These are phyloP conservation scores for Galerucella calmariensis DNA, from an alignment of 2,888 invertebrate genomes.

Conservation along the genomic window DNA sequence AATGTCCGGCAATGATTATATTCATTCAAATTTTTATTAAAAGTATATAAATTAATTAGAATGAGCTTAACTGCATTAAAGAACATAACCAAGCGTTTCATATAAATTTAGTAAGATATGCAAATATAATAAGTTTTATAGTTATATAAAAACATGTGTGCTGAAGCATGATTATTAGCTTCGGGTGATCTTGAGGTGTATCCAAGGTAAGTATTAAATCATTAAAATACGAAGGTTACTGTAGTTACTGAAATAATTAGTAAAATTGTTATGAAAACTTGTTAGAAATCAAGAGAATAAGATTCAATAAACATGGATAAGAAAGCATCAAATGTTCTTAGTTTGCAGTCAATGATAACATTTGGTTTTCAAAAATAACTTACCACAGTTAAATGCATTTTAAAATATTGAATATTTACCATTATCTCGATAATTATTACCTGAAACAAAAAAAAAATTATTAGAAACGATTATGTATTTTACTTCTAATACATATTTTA, in stretches of 20 bases:
- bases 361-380: neutral
- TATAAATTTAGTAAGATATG: neutral
- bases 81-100: neutral
- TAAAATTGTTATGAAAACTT: conserved; percentile 1
- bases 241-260: conserved; percentile 1
- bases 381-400: conserved; percentile 2
- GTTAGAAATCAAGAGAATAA: neutral
- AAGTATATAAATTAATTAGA: no score
- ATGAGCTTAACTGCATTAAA: neutral
- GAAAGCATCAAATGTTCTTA: neutral
- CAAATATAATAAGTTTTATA: neutral
- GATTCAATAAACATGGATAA: neutral
- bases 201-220: conserved; percentile 19
- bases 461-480: neutral
- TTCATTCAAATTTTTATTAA: no score
- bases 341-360: no score
- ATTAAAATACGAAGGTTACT: conserved; percentile 21
- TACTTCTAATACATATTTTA: neutral
- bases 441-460: neutral
- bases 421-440: neutral
- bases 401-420: neutral
- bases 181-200: conserved; percentile 15
- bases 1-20: no score
- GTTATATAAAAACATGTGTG: neutral
- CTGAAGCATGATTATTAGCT: conserved; percentile 4